Evolutionary conservation across 2,888 invertebrate species (phyloP), one percentile per base, ranked within the genome.

Genomic region (Xestoiulus laeticollis): DNA sequence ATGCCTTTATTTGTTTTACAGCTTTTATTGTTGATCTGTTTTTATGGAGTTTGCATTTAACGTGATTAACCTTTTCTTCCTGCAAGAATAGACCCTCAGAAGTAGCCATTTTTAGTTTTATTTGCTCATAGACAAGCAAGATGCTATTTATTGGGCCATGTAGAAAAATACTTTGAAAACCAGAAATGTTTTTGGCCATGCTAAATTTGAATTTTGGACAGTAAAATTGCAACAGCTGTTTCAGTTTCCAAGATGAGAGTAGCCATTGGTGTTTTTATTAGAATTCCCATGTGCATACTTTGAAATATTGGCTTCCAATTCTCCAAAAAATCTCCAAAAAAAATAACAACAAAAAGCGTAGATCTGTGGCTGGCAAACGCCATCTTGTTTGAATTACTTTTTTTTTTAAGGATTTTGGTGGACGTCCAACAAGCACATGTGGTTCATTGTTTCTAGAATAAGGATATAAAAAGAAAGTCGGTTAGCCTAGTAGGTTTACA

Each of bases 151-250:
- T 59, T 59, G 59, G 59, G n/a, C 6, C 59, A 59, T 59, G n/a
- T 59, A 4, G 59, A 59, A 59, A 59, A 59, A 19, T 22, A 59
- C 22, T 59, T 59, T 59, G n/a, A n/a, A n/a, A 8, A 44, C 44
- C 14, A 8, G 44, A 8, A 14, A 3, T n/a, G 19, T n/a, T 59
- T n/a, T 59, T 59, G 5, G 1, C n/a, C 5, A 22, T 59, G 59
- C 16, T n/a, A 59, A 59, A 59, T 59, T 59, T 59, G 59, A 59
- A 59, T 59, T n/a, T 59, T 59, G 59, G 59, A n/a, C 59, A 59
- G n/a, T 59, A n/a, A n/a, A 59, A 59, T 59, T 59, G 59, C 59
- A 19, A 19, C 59, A 59, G 59, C 59, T 59, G 59, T 59, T n/a
- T 19, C 59, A 44, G 14, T 44, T 44, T 44, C 44, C 44, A 14